Percentiles rank a stretch among this genome's conserved stretches.
Conservation (phyloP, 2,113 vertebrate genomes). For the Camelus bactrianus region DNA sequence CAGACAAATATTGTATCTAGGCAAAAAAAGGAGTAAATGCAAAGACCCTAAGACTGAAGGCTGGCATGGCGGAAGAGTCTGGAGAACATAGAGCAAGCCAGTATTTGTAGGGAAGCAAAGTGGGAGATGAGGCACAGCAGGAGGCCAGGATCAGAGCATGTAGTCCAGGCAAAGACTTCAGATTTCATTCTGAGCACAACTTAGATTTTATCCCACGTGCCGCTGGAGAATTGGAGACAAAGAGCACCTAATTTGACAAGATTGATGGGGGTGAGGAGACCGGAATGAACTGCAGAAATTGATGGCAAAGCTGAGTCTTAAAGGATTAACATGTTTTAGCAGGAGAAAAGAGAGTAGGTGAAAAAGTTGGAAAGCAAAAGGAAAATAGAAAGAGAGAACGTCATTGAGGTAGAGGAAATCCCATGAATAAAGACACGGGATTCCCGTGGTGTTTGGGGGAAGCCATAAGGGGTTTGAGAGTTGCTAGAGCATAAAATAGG, state of each 20-base stretch:
- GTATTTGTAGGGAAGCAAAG: neutral
- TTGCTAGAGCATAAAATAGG: neutral
- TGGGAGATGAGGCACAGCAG: neutral
- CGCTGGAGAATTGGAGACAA: neutral
- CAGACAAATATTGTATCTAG: neutral
- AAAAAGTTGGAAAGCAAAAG: neutral
- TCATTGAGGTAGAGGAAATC: neutral
- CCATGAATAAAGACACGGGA: neutral
- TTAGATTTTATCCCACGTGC: neutral
- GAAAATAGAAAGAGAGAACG: neutral
- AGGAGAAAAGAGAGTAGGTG: neutral
- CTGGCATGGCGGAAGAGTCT: neutral
- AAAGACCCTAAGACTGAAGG: neutral
- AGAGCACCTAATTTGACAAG: neutral
- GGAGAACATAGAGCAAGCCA: neutral
- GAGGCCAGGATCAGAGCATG: neutral
- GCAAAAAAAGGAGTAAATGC: slow-evolving; percentile 4
- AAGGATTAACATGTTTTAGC: neutral
- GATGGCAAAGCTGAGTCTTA: neutral
- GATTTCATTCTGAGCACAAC: neutral
- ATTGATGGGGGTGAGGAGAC: neutral
- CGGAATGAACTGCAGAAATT: neutral
- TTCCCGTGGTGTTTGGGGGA: neutral
- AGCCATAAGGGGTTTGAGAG: neutral
- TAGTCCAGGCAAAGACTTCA: neutral